phyloP scores from a whole-genome alignment of 1,140 invertebrate genomes.

The Apolygus lucorum region DNA sequence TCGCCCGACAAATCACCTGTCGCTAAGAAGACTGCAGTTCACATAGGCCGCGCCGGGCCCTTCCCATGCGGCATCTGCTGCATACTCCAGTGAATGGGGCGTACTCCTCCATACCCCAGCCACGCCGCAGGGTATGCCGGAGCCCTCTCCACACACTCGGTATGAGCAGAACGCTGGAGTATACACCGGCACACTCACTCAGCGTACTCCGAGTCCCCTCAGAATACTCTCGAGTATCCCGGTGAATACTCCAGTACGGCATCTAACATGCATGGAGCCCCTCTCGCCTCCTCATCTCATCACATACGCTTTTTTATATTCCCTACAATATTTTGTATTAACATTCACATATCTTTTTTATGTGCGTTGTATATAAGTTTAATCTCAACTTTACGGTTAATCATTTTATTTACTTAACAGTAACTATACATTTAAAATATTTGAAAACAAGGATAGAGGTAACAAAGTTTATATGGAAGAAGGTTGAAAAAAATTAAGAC shows the following conservation, averaged over 20 bases:
- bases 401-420: too few relatives aligned
- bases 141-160: too few relatives aligned
- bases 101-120: background rate
- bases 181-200: too few relatives aligned
- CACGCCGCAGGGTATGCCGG: too few relatives aligned
- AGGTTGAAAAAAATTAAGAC: constrained; percentile 21
- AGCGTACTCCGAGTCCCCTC: too few relatives aligned
- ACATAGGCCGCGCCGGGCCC: constrained; percentile 23
- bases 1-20: constrained; percentile 3
- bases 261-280: constrained; percentile 10
- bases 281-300: background rate
- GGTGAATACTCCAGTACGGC: constrained; percentile 18
- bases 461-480: constrained; percentile 6
- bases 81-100: constrained; percentile 31
- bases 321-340: constrained; percentile 22
- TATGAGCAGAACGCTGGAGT: too few relatives aligned
- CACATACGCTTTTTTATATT: constrained; percentile 17
- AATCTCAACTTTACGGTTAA: constrained; percentile 19
- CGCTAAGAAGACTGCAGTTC: constrained; percentile 24
- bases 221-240: too few relatives aligned
- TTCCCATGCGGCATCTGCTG: constrained; percentile 33
- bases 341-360: constrained; percentile 25
- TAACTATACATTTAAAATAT: too few relatives aligned
- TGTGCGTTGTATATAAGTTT: constrained; percentile 23
- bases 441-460: constrained; percentile 3